Base-by-base conservation (phyloP, 2,888 invertebrate species). In the Boloria euphrosyne region DNA sequence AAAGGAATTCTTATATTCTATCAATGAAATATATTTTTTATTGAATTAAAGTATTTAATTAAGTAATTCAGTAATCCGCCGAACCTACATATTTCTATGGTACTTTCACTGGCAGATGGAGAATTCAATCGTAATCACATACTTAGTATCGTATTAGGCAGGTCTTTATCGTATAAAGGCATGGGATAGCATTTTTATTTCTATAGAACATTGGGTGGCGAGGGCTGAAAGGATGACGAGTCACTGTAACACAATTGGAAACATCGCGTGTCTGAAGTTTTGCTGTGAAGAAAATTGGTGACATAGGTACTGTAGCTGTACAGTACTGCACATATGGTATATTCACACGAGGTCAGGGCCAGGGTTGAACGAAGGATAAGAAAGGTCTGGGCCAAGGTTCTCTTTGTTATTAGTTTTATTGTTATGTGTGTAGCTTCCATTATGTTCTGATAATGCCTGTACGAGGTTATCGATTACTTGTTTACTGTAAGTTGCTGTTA, bases 341-440 rank as follows among this genome's bases (percentile, higher is more conserved):
- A 49, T 68, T 60, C 65, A 50, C 53, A 50, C 53, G 59, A 38
- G 70, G 54, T 68, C 68, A 68, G 58, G 69, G 69, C 51, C 62
- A 47, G 17, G 51, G 46, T 46, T 46, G 46, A 63, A 10, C 43
- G 58, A 64, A 70, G 70, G 70, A 70, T 63, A 61, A 46, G 55
- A 58, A 68, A 70, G 61, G 68, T 70, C 68, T 66, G 60, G 68
- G 68, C 57, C 70, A 68, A 70, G 66, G 68, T 65, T 66, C 44
- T 62, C 62, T 57, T 55, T 68, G 44, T 51, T 43, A 66, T 57
- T 52, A 59, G 47, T 61, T 61, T 58, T 58, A 47, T 50, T 53
- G 50, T 43, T 31, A 43, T 57, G 22, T 17, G 13, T 58, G 58
- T 49, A 58, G 27, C 46, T 46, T 51, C 14, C 44, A 46, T 44